A percentile compares a stretch with the other conserved stretches of the same genome.
Evolutionary conservation across 2,113 vertebrate genomes (phyloP).

Genomic region (Dascyllus trimaculatus): DNA sequence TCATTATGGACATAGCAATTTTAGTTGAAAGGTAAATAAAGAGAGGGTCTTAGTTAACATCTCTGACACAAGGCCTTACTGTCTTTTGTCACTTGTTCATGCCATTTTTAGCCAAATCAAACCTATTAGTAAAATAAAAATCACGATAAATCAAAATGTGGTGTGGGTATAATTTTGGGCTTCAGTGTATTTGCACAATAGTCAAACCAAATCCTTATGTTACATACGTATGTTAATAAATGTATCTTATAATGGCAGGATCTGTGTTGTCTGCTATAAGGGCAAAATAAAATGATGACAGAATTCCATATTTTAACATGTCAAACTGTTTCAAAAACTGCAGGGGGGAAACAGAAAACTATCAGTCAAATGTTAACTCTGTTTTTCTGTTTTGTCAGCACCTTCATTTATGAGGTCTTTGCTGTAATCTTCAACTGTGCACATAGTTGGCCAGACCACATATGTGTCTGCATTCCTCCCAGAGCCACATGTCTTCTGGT

Average conservation of each 20-base stretch:
- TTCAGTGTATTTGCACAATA: no score
- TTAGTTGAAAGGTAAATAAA: no score
- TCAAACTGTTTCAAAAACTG: neutral
- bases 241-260: neutral
- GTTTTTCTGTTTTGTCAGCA: neutral
- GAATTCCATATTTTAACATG: neutral
- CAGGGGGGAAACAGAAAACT: no score
- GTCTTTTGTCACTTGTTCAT: no score
- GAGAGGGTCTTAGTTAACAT: no score
- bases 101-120: no score
- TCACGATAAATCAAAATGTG: no score
- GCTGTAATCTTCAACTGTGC: slow-evolving; percentile 16
- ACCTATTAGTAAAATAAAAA: no score
- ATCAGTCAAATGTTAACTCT: neutral
- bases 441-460: neutral
- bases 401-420: neutral
- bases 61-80: no score
- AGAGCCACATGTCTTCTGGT: neutral
- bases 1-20: no score
- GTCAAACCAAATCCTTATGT: no score
- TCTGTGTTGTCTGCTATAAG: neutral
- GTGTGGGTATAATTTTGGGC: no score
- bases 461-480: slow-evolving; percentile 38
- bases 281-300: neutral
- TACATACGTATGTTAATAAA: neutral